Conservation (phyloP, 2,888 invertebrate species). For the Troides helena region DNA sequence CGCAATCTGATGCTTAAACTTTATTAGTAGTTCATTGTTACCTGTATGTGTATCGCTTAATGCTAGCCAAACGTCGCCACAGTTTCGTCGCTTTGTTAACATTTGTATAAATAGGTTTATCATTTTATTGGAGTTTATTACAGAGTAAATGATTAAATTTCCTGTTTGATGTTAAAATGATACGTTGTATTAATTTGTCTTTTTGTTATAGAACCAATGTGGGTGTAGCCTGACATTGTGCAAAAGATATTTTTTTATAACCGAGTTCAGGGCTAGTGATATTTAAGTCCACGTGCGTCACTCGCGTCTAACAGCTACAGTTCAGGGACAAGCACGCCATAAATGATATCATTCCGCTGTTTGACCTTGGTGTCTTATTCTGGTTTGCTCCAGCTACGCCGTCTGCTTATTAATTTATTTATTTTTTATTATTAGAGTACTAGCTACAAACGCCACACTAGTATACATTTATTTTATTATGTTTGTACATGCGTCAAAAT, state of each 20-base stretch:
- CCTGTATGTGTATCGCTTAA: too few relatives aligned
- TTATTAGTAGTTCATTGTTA: too few relatives aligned
- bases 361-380: constrained; percentile 74
- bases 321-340: constrained; percentile 74
- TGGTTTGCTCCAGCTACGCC: constrained; percentile 70
- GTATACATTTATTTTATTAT: constrained; percentile 9
- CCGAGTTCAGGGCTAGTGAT: constrained; percentile 65
- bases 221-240: constrained; percentile 50
- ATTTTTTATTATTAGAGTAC: too few relatives aligned
- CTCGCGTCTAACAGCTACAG: constrained; percentile 56
- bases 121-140: too few relatives aligned
- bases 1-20: too few relatives aligned
- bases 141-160: too few relatives aligned
- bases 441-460: background rate
- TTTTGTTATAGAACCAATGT: constrained; percentile 26
- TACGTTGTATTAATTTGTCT: background rate
- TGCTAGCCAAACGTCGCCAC: too few relatives aligned
- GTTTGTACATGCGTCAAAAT: too few relatives aligned
- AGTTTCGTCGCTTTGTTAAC: too few relatives aligned
- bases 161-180: too few relatives aligned
- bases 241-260: constrained; percentile 60
- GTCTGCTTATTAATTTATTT: constrained; percentile 65
- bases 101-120: too few relatives aligned
- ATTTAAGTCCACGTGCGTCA: constrained; percentile 75
- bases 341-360: constrained; percentile 72